Evolutionary conservation across 2,888 invertebrate species (phyloP).

Genomic region (Cataglyphis altisquamis): DNA sequence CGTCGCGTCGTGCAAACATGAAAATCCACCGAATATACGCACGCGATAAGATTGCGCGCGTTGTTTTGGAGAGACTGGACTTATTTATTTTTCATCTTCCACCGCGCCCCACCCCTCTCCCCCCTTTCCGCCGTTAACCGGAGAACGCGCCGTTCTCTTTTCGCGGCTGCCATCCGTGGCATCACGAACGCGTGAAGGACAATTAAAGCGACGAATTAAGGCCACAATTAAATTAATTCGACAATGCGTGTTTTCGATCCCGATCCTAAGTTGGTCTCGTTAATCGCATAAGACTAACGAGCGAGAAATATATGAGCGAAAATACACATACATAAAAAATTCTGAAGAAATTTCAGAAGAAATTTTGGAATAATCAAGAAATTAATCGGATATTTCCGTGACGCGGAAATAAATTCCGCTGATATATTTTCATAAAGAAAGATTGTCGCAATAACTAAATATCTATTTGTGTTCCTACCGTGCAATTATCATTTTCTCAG

Average conservation of each 20-base stretch:
- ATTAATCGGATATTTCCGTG: not conserved
- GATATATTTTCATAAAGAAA: not conserved
- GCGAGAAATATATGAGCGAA: not conserved
- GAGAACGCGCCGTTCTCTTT: constrained; percentile 26
- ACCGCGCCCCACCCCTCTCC: not conserved
- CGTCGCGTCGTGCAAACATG: constrained; percentile 73
- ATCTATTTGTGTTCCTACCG: not conserved
- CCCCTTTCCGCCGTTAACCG: not conserved
- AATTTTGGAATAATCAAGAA: not conserved
- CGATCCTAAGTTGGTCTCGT: not conserved
- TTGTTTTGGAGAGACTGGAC: constrained; percentile 72
- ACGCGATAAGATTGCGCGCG: constrained; percentile 74
- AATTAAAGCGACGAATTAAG: constrained; percentile 43
- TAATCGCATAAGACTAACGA: not conserved
- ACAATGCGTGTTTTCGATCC: constrained; percentile 43
- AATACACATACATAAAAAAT: no score
- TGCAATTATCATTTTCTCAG: not conserved
- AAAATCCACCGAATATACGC: constrained; percentile 73
- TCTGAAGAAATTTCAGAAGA: no score
- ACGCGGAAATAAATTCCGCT: not conserved
- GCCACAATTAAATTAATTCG: constrained; percentile 54
- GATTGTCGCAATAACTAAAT: not conserved
- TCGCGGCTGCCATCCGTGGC: not conserved
- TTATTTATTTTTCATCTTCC: constrained; percentile 66
- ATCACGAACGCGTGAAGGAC: constrained; percentile 20